Evolutionary conservation across 2,888 invertebrate species (phyloP), one percentile per base, ranked within the genome.

Genomic region (Lasioglossum malachurum): DNA sequence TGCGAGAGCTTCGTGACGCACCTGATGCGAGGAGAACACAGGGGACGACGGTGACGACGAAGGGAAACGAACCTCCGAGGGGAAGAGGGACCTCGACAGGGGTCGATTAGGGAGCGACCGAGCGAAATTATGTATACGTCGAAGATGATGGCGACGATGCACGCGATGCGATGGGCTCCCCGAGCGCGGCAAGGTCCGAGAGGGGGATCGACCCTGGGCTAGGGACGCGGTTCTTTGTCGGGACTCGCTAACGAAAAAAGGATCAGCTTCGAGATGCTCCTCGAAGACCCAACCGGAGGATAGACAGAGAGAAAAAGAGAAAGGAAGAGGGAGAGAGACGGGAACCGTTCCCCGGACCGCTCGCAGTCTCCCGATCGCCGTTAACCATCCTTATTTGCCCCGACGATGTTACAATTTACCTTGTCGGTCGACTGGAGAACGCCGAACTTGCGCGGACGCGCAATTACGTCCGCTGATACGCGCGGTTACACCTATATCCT

Each of bases 111-210:
- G 91, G 91, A 90, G 88, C 87, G 87, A 90, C 85, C 88, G 83
- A 88, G 85, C 89, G 90, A 91, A 91, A 91, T 91, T 91, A 91
- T 91, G 91, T 91, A 91, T 89, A 91, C 90, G 91, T 87, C 88
- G 91, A 91, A 90, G 91, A 91, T 91, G 91, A 91, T 91, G 88
- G 86, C 90, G 89, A 91, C 88, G 86, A 75, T 87, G 86, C 91
- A 91, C 91, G 91, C 91, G 91, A 91, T 91, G 88, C 91, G 91
- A 91, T 91, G 88, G 80, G 83, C 78, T 84, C 84, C 77, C 76
- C 72, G 81, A 57, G 69, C 23, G 71, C 83, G 79, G 83, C 78
- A 57, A 76, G 69, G 75, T 78, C 84, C 74, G 57, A 74, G 16
- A 57, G 41, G 31, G 23, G 4, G 72, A 72, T 27, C 64, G 60